Base-by-base conservation (phyloP, 2,113 vertebrate species). In the Bufo bufo region DNA sequence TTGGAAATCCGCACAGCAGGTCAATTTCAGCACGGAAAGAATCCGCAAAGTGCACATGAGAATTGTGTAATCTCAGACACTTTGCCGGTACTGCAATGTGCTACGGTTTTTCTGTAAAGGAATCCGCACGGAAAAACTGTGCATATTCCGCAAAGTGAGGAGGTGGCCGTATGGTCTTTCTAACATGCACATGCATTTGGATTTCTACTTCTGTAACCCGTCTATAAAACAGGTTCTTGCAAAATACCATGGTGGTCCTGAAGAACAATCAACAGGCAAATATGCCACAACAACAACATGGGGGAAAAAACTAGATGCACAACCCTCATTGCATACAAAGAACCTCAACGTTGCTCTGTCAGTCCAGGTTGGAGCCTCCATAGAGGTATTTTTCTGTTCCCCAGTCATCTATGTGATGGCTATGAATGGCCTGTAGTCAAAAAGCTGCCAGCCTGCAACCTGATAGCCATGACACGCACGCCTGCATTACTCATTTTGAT, bases 401-500 rank as follows among this genome's bases (percentile, higher is more conserved):
- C 14, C 14, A 43, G 23, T 43, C 66, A 75, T 2, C 47, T 75
- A 75, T 50, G 47, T 19, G 2, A 20, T 75, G 72, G 72, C 72
- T 75, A 75, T 50, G 72, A 75, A 75, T 75, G 72, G 72, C 72
- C 72, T 75, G 45, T 47, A 20, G 47, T 75, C 72, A 75, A 3
- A 75, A 75, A 49, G 47, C 72, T 75, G 72, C 23, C 77, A 52
- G 63, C 82, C 63, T 54, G 82, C 13, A 69, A 33, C 63, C 47
- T 69, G 63, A 84, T 54, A 71, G 47, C 82, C 20, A 61, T 89
- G 90, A 91, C 84, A 91, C 91, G 92, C 92, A 93, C 90, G 93
- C 92, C 90, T 90, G 91, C 93, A 94, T 93, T 93, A 91, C 91
- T 94, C 94, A 91, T 91, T 94, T 94, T 95, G 96, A 95, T 95